A percentile compares a stretch with the other conserved stretches of the same genome.
Evolutionary conservation across 2,797 vertebrate genomes (phyloP).

Genomic region (Sebastes alutus): DNA sequence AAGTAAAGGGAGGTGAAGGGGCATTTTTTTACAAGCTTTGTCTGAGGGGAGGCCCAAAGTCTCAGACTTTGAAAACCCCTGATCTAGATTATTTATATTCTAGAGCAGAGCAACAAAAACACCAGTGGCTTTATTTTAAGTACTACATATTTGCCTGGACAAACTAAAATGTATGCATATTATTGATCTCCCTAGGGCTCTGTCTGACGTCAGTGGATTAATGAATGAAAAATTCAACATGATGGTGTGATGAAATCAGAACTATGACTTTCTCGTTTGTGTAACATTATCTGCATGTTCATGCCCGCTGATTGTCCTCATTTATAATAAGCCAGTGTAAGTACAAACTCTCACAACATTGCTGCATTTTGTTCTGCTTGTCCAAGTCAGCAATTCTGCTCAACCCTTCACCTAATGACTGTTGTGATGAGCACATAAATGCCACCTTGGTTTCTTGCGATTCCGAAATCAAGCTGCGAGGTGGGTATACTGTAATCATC

Average conservation of each 20-base stretch:
- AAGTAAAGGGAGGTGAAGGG: no score
- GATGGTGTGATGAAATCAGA: not conserved
- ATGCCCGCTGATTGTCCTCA: slow-evolving; percentile 3
- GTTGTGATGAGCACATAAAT: slow-evolving; percentile 54
- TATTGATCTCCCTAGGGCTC: not conserved
- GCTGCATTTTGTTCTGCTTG: not conserved
- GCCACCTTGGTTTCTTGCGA: slow-evolving; percentile 37
- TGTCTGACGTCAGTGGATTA: not conserved
- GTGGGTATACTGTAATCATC: slow-evolving; percentile 41
- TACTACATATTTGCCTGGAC: not conserved
- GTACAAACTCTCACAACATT: not conserved
- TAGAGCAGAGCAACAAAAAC: not conserved
- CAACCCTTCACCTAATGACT: slow-evolving; percentile 31
- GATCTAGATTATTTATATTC: not conserved
- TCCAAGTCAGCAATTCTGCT: slow-evolving; percentile 31
- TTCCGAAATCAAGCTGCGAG: slow-evolving; percentile 57
- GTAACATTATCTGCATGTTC: not conserved
- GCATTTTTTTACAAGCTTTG: no score
- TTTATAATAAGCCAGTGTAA: not conserved
- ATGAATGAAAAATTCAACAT: not conserved
- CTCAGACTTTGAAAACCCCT: not conserved
- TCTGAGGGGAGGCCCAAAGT: no score
- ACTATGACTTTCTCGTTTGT: not conserved
- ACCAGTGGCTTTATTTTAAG: not conserved
- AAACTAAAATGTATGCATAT: not conserved